Conservation (phyloP, 2,888 invertebrate genomes). For the Sialis fuliginosa region DNA sequence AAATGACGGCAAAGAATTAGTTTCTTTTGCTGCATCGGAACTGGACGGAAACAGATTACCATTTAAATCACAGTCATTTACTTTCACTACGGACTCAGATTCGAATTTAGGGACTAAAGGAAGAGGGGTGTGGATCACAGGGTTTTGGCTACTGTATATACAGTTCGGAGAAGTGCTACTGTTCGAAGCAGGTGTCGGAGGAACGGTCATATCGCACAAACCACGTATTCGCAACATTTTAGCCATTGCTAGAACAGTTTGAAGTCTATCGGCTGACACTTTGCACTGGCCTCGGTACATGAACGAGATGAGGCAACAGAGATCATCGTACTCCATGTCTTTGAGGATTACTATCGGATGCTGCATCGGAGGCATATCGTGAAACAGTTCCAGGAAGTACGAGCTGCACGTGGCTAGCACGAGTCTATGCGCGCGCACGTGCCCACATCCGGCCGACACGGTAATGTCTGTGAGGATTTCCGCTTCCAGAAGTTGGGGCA, state of each 20-base stretch:
- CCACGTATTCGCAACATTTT: conserved; percentile 69
- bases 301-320: conserved; percentile 61
- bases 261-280: conserved; percentile 60
- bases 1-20: neutral
- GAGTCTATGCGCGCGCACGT: conserved; percentile 70
- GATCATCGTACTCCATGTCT: conserved; percentile 49
- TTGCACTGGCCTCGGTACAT: conserved; percentile 82
- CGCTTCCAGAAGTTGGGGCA: conserved; percentile 59
- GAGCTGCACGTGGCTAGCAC: conserved; percentile 80
- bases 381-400: conserved; percentile 74
- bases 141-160: no score
- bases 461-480: conserved; percentile 77
- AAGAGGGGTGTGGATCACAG: neutral
- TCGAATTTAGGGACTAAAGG: conserved; percentile 15
- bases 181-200: neutral
- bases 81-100: neutral
- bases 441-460: conserved; percentile 66
- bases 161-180: neutral
- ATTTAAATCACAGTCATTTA: conserved; percentile 2
- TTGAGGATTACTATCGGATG: conserved; percentile 56
- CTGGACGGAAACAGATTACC: neutral
- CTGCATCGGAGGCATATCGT: conserved; percentile 51
- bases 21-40: conserved; percentile 1
- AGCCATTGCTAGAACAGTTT: conserved; percentile 57
- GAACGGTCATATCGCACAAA: conserved; percentile 51